phyloP scores from a whole-genome alignment of 2,888 invertebrate species.

The Lochmaea crataegi region DNA sequence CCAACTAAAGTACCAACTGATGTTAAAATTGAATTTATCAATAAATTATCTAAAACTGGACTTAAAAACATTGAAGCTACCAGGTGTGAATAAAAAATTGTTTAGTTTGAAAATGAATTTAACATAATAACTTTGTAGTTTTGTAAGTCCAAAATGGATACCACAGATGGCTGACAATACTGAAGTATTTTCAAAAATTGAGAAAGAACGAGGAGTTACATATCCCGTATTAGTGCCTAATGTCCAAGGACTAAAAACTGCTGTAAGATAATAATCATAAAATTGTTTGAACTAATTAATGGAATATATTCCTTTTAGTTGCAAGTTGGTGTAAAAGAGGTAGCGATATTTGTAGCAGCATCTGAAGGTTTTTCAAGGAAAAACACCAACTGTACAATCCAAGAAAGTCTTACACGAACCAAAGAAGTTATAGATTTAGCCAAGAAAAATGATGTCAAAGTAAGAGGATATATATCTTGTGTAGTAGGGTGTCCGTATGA shows the following conservation, averaged over 20 bases:
- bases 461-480: conserved; percentile 95
- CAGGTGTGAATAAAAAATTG: conserved; percentile 66
- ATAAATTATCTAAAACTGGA: conserved; percentile 86
- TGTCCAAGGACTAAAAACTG: conserved; percentile 86
- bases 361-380: conserved; percentile 93
- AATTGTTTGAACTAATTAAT: neutral
- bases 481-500: conserved; percentile 98
- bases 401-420: conserved; percentile 83
- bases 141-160: conserved; percentile 99
- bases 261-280: conserved; percentile 69
- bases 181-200: conserved; percentile 80
- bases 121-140: conserved; percentile 70
- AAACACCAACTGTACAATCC: conserved; percentile 93
- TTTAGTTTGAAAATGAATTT: neutral
- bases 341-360: conserved; percentile 95
- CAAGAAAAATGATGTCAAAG: conserved; percentile 76
- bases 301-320: conserved; percentile 66
- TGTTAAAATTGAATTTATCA: conserved; percentile 91
- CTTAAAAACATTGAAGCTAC: conserved; percentile 91
- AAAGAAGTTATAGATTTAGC: conserved; percentile 80
- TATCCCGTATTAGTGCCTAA: conserved; percentile 97
- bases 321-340: conserved; percentile 82
- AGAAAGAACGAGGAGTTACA: conserved; percentile 74
- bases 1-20: conserved; percentile 83
- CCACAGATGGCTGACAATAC: conserved; percentile 96